Percentiles rank a stretch among this genome's conserved stretches.
phyloP scores from a whole-genome alignment of 1,140 invertebrate species.

The Trichomalopsis sarcophagae region DNA sequence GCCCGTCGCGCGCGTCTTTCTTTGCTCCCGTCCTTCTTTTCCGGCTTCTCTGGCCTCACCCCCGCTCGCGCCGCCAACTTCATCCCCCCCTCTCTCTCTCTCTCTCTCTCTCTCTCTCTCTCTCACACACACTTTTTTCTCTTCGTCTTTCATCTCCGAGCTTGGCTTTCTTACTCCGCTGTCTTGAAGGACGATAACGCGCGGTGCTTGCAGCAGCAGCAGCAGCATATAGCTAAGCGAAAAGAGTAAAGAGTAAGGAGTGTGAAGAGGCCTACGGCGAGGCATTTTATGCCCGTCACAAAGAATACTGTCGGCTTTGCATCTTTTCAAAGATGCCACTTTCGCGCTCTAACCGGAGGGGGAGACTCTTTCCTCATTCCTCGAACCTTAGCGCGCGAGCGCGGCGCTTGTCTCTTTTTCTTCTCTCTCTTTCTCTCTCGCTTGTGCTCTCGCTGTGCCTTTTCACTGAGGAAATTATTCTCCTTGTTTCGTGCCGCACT shows the following conservation, averaged over 20 bases:
- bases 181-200: constrained; percentile 48
- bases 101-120: background rate
- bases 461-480: constrained; percentile 46
- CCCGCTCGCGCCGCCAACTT: background rate
- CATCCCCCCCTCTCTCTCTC: background rate
- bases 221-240: constrained; percentile 39
- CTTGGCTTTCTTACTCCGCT: constrained; percentile 37
- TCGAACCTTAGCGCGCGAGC: constrained; percentile 48
- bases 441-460: constrained; percentile 40
- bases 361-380: constrained; percentile 53
- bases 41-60: background rate
- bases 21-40: constrained; percentile 35
- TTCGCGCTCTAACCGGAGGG: constrained; percentile 55
- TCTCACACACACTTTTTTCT: background rate
- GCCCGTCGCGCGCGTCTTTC: background rate
- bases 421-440: constrained; percentile 47
- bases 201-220: background rate
- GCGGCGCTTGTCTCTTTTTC: constrained; percentile 23
- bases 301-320: constrained; percentile 74
- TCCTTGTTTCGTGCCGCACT: constrained; percentile 51
- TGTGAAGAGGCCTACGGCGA: constrained; percentile 70
- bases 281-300: constrained; percentile 65
- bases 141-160: constrained; percentile 33
- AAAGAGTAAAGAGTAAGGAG: constrained; percentile 63
- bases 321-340: constrained; percentile 72